Conservation (phyloP, 2,113 vertebrate genomes). For the Salvelinus fontinalis region DNA sequence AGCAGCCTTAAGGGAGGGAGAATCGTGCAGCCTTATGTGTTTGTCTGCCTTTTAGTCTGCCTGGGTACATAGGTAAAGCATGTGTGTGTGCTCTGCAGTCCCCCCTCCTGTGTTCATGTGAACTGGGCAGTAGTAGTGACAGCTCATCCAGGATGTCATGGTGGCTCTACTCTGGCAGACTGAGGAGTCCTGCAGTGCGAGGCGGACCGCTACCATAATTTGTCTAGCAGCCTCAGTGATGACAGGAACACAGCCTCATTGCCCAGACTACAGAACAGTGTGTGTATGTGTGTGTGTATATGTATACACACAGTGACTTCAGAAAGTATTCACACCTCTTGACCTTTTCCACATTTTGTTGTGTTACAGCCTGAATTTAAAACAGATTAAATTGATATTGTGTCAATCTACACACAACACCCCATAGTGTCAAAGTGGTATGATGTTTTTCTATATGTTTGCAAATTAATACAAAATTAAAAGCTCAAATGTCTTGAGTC, state of each 20-base stretch:
- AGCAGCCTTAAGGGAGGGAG: no score
- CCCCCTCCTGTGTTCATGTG: constrained; percentile 41
- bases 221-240: constrained; percentile 62
- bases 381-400: no score
- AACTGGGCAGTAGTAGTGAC: constrained; percentile 61
- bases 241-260: constrained; percentile 62
- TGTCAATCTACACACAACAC: no score
- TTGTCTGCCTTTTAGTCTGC: constrained; percentile 12
- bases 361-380: no score
- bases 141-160: constrained; percentile 68
- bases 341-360: no score
- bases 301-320: background rate
- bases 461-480: no score
- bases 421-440: no score
- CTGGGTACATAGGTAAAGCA: constrained; percentile 17
- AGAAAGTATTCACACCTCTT: no score
- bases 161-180: constrained; percentile 59
- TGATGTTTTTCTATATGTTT: no score
- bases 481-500: no score
- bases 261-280: constrained; percentile 32
- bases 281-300: constrained; percentile 1
- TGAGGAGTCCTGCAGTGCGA: constrained; percentile 43
- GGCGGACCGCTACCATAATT: constrained; percentile 66
- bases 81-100: constrained; percentile 8
- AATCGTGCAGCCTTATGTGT: background rate